phyloP scores from a whole-genome alignment of 2,113 vertebrate genomes.

The Nothoprocta pentlandii region DNA sequence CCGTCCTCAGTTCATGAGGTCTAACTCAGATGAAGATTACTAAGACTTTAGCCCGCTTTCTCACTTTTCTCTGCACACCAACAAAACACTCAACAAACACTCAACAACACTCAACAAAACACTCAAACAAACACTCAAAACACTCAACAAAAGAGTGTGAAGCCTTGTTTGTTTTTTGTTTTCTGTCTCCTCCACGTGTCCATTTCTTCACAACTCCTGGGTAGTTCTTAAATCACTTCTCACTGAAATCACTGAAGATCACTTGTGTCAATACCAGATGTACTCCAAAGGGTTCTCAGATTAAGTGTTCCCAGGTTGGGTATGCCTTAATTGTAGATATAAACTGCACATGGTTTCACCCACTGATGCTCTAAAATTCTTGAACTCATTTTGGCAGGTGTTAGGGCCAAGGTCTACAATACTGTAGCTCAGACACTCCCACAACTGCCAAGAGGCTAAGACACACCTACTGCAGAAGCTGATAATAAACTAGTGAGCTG shows the following conservation, averaged over 20 bases:
- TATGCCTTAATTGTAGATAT: neutral
- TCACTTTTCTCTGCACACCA: neutral
- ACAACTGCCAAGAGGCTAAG: neutral
- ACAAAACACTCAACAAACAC: too few species aligned
- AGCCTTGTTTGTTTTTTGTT: fast-evolving
- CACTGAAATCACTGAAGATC: neutral
- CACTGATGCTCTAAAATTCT: neutral
- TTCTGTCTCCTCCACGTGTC: neutral
- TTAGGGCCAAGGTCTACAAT: neutral
- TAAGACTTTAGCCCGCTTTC: neutral
- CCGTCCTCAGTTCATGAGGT: too few species aligned
- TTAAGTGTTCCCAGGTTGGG: fast-evolving
- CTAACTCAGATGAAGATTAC: neutral
- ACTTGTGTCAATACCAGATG: neutral
- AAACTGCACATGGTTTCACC: fast-evolving
- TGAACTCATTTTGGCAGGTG: neutral
- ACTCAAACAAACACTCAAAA: too few species aligned
- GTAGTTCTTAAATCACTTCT: neutral
- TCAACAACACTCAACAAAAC: too few species aligned
- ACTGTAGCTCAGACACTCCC: fast-evolving
- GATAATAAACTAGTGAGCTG: neutral
- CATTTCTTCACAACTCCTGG: neutral
- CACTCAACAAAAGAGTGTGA: fast-evolving
- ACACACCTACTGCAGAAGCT: neutral
- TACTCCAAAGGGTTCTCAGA: neutral